phyloP scores from a whole-genome alignment of 2,888 invertebrate species.

The Amaurobius ferox region DNA sequence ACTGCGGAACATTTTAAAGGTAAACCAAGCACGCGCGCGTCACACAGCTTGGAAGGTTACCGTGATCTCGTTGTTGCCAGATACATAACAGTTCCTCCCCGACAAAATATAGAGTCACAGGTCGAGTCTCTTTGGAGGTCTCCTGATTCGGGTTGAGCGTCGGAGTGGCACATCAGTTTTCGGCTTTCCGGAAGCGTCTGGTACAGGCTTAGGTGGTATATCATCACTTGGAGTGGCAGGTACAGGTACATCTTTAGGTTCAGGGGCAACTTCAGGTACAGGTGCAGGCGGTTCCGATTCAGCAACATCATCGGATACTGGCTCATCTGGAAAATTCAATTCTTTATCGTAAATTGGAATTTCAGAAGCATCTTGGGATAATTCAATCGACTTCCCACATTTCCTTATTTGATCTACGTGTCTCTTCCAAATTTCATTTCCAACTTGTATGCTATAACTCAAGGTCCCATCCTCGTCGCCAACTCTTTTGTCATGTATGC shows the following conservation, averaged over 20 bases:
- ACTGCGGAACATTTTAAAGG: no score
- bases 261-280: slow-evolving; percentile 26
- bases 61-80: no score
- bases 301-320: slow-evolving; percentile 49
- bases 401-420: slow-evolving; percentile 48
- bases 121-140: slow-evolving; percentile 40
- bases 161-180: slow-evolving; percentile 17
- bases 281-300: slow-evolving; percentile 47
- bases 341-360: slow-evolving; percentile 48
- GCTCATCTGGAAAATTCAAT: slow-evolving; percentile 45
- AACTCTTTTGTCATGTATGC: no score
- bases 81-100: slow-evolving; percentile 44
- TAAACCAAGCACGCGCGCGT: no score
- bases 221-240: no score
- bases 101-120: slow-evolving; percentile 40
- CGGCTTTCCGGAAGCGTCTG: slow-evolving; percentile 6
- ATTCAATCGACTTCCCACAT: slow-evolving; percentile 51
- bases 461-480: no score
- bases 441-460: slow-evolving; percentile 36
- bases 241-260: background rate
- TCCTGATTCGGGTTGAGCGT: slow-evolving; percentile 39
- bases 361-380: slow-evolving; percentile 42
- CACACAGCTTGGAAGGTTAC: no score
- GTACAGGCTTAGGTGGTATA: slow-evolving; percentile 24
- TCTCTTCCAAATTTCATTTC: slow-evolving; percentile 46